Base-by-base conservation (phyloP, 2,113 vertebrate species). In the Microcebus lehilahytsara region DNA sequence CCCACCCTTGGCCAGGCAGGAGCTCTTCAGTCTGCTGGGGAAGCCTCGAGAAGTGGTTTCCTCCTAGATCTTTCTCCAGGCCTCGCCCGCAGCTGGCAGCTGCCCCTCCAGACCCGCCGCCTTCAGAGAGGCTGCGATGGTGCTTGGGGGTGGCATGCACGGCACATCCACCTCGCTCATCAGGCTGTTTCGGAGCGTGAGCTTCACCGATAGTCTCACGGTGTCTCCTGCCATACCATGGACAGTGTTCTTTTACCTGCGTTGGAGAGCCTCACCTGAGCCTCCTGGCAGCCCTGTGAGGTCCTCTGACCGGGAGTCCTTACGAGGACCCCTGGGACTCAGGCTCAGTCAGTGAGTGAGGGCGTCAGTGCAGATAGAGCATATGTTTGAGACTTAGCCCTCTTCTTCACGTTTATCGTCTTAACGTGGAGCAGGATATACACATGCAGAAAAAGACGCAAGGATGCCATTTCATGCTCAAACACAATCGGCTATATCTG, bases 151-250 rank as follows among this genome's bases (percentile, higher is more conserved):
- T n/a, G 23, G 4, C 8, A 13, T 19, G 34, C 9, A 11, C 17
- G 40, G 75, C 53, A 6, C 0, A 0, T 1, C 20, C n/a, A 32
- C 12, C 0, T 1, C 12, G 53, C 42, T 20, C 34, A 12, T 27
- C 56, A 5, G 8, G 30, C 25, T 20, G 51, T 25, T 3, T 23
- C 3, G 4, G 49, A 32, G 88, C 1, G 0, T 5, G 42, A 53
- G 8, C 72, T 42, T n/a, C 69, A 20, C 40, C 23, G 12, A 8
- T 0, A 19, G 23, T 51, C 71, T 71, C 42, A 51, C 1, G 0
- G 64, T 2, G 9, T 22, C 69, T 72, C 2, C 0, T 27, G 25
- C 67, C 46, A 46, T 8, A 3, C 10, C 1, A 0, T 9, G n/a
- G 19, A 6, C 23, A 0, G n/a, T 2, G 19, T 32, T 67, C 58